phyloP scores from a whole-genome alignment of 2,113 vertebrate genomes.

The Gallinago jamesoni region DNA sequence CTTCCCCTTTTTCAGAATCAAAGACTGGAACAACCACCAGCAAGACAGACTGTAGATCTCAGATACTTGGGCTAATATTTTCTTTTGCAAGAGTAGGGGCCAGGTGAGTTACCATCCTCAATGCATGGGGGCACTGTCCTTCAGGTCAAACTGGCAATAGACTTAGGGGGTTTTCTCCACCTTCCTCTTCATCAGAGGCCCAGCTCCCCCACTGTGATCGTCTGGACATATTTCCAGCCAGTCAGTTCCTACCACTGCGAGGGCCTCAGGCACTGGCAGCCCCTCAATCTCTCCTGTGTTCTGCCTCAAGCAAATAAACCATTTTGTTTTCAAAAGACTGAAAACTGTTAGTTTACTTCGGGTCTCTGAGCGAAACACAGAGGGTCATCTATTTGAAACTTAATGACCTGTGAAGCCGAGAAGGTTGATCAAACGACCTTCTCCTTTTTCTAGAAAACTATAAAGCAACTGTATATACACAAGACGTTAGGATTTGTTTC shows the following conservation, averaged over 20 bases:
- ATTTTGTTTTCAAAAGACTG: slow-evolving; percentile 27
- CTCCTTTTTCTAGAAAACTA: neutral
- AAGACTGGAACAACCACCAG: neutral
- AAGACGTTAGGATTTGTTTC: neutral
- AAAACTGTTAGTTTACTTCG: slow-evolving; percentile 13
- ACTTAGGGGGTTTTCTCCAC: neutral
- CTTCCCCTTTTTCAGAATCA: neutral
- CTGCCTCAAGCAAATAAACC: slow-evolving; percentile 32
- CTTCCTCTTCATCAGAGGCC: neutral
- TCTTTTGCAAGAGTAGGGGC: neutral
- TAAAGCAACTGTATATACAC: neutral
- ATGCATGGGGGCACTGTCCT: neutral
- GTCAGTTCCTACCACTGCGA: neutral
- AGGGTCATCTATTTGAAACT: slow-evolving; percentile 7
- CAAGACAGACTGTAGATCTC: accelerated
- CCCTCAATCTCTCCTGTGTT: neutral
- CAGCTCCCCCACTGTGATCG: neutral
- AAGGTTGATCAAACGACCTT: neutral
- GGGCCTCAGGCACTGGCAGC: neutral
- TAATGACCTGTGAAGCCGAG: slow-evolving; percentile 3
- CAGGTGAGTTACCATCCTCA: neutral
- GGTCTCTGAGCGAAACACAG: neutral
- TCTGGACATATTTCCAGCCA: neutral
- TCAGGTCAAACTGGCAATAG: neutral
- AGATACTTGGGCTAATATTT: neutral